Evolutionary conservation across 2,888 invertebrate species (phyloP).

Genomic region (Perdita meconis): DNA sequence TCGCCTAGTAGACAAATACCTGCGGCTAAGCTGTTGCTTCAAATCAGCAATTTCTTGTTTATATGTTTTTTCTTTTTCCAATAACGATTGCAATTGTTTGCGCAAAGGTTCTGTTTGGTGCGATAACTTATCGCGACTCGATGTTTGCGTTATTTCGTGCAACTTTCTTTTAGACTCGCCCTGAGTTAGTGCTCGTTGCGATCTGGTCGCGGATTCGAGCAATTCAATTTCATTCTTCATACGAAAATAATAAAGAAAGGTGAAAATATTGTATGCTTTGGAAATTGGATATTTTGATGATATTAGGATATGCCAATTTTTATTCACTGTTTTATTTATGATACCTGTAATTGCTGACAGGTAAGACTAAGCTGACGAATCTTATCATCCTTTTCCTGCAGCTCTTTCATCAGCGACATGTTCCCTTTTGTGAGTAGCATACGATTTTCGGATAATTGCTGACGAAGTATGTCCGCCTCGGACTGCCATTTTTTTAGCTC

Average conservation of each 20-base stretch:
- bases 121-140: constrained; percentile 65
- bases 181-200: constrained; percentile 65
- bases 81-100: constrained; percentile 75
- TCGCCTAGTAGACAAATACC: constrained; percentile 52
- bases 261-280: too few relatives aligned
- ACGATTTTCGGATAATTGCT: constrained; percentile 83
- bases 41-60: constrained; percentile 86
- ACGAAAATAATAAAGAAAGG: neutral
- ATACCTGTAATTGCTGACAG: constrained; percentile 82
- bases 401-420: constrained; percentile 81
- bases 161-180: constrained; percentile 66
- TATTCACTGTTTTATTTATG: too few relatives aligned
- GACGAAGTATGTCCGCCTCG: constrained; percentile 85
- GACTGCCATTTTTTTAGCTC: constrained; percentile 88
- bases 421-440: constrained; percentile 80
- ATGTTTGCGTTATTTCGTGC: constrained; percentile 68
- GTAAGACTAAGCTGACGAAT: constrained; percentile 84
- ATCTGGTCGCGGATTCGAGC: constrained; percentile 69
- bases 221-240: constrained; percentile 77
- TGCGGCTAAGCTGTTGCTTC: constrained; percentile 84
- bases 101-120: constrained; percentile 74
- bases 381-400: constrained; percentile 84
- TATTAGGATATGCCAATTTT: too few relatives aligned
- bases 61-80: constrained; percentile 83
- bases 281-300: too few relatives aligned